Base-by-base conservation (phyloP, 23 tunicate genomes). In the Trididemnum nubilum region DNA sequence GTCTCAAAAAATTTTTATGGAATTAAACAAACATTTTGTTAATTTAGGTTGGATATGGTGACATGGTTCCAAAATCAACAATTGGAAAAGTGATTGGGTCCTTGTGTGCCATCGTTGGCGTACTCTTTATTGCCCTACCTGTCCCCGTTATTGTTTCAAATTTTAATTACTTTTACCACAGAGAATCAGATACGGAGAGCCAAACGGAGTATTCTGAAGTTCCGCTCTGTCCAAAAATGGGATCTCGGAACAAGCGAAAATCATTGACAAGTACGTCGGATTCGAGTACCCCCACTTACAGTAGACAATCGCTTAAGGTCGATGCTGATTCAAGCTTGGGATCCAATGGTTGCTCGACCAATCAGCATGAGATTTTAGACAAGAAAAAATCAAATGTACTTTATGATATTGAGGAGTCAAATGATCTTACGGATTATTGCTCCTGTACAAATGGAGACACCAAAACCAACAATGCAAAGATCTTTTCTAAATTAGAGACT, bases 121-220 rank as follows among this genome's bases (percentile, higher is more conserved):
- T 93, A 0, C 78, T 93, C 9, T 93, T 91, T 54, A 93, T 93
- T 69, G 98, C 98, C 0, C 73, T 93, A 2, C 98, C 98, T 2
- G 98, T 93, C 33, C 98, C 98, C 27, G 98, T 93, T 27, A 93
- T 93, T 37, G 98, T 93, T 50, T 93, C 98, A 58, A 93, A 93
- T 71, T 93, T 93, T 54, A 93, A 93, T 65, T 93, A 93, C 64
- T 93, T 93, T 54, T 93, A 93, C 61, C 98, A 88, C 39, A 93
- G 98, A 2, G 98, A 93, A 52, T 50, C 89, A 0, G 90, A 87
- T 37, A 24, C 29, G 28, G 93, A 88, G 34, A 93, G 84, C 31
- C 30, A 57, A 33, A 51, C 4, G 4, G n/a, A 77, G 24, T 25
- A 51, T 18, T 12, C 5, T 1, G 36, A 7, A 12, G 19, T 26